These are phyloP conservation scores for Anagrus nilaparvatae DNA, from an alignment of 1,140 invertebrate genomes.

Conservation along the genomic window DNA sequence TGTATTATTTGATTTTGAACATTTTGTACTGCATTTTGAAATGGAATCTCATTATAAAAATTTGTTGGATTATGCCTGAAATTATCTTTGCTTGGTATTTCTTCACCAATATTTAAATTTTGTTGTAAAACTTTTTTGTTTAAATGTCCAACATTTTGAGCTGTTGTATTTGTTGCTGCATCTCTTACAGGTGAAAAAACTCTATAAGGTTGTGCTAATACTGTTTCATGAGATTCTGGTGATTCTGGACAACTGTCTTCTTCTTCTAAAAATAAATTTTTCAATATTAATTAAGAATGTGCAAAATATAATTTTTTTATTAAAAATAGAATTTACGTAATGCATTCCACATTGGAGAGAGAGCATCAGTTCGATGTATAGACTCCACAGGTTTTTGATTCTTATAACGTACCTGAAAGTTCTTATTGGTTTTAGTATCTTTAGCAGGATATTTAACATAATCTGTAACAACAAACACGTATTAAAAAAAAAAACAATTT, in stretches of 20 bases:
- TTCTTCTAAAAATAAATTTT: slow-evolving; percentile 22
- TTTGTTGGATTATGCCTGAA: slow-evolving; percentile 21
- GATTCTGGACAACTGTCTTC: slow-evolving; percentile 40
- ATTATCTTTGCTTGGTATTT: slow-evolving; percentile 24
- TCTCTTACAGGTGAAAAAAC: slow-evolving; percentile 37
- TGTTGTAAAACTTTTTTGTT: slow-evolving; percentile 19
- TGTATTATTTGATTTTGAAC: slow-evolving; percentile 42
- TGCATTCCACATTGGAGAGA: slow-evolving; percentile 33
- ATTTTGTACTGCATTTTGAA: slow-evolving; percentile 39
- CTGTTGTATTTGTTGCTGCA: slow-evolving; percentile 30
- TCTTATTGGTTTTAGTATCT: slow-evolving; percentile 38
- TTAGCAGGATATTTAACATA: slow-evolving; percentile 35
- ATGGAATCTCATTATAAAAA: slow-evolving; percentile 26
- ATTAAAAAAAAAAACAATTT: slow-evolving; percentile 9
- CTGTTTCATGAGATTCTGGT: slow-evolving; percentile 40
- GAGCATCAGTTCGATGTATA: slow-evolving; percentile 30
- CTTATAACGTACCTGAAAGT: slow-evolving; percentile 35
- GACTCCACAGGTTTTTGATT: slow-evolving; percentile 32
- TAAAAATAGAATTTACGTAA: slow-evolving; percentile 23
- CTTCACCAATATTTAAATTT: slow-evolving; percentile 20
- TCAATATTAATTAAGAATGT: background rate
- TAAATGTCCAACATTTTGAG: slow-evolving; percentile 21
- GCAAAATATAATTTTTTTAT: background rate
- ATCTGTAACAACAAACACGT: slow-evolving; percentile 21
- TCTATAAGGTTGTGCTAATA: slow-evolving; percentile 33